phyloP scores from a whole-genome alignment of 2,113 vertebrate species.

The Phaethornis superciliosus region DNA sequence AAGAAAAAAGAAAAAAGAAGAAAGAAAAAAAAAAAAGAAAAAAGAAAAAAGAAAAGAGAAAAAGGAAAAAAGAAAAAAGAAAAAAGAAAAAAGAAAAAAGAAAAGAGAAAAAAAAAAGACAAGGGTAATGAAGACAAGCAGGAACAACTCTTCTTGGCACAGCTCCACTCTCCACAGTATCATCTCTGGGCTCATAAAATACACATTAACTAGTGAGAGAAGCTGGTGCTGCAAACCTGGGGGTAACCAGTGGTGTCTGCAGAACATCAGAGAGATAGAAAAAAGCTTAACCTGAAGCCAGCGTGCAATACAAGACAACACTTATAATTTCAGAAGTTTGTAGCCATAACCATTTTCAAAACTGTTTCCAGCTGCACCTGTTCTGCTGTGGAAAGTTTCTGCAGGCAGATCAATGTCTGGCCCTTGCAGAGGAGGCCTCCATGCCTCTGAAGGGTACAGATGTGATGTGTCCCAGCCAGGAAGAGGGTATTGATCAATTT shows the following conservation, averaged over 20 bases:
- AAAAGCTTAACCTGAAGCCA: constrained; percentile 33
- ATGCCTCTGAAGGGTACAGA: neutral
- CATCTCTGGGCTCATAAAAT: constrained; percentile 39
- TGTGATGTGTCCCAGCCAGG: neutral
- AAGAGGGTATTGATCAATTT: neutral
- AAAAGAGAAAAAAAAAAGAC: neutral
- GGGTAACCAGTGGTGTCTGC: neutral
- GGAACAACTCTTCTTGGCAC: constrained; percentile 29
- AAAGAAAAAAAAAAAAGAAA: too few species aligned
- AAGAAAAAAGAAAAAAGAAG: neutral
- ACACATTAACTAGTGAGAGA: constrained; percentile 10
- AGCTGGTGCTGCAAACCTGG: neutral
- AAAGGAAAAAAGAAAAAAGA: neutral
- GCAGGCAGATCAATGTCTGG: neutral
- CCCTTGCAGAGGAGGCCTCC: neutral
- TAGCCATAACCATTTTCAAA: neutral
- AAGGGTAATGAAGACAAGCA: constrained; percentile 36
- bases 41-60: neutral
- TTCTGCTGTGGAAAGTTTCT: neutral
- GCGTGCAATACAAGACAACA: neutral
- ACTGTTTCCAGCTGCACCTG: neutral
- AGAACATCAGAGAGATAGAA: constrained; percentile 13
- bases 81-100: neutral
- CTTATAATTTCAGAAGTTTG: neutral
- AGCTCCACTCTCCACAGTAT: neutral